These are phyloP conservation scores for Salvelinus namaycush DNA, from an alignment of 2,113 vertebrate genomes.

Conservation along the genomic window DNA sequence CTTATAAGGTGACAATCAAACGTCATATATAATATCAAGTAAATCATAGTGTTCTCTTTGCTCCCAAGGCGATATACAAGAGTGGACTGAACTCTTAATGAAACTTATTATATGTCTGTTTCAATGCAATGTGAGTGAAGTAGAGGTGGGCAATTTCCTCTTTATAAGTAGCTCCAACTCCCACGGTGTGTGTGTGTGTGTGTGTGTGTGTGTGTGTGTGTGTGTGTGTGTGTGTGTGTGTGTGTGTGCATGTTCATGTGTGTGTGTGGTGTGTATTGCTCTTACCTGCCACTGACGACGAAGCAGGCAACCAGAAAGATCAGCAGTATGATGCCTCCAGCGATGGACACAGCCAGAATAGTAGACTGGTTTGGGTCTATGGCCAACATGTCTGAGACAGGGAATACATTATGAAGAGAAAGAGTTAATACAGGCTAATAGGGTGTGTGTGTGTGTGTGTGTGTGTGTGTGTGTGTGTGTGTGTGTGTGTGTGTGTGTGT, in stretches of 20 bases:
- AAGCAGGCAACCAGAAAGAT: conserved; percentile 83
- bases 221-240: conserved; percentile 18
- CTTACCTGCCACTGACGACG: conserved; percentile 81
- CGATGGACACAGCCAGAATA: conserved; percentile 78
- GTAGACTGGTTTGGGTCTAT: conserved; percentile 83
- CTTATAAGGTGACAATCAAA: no score
- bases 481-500: conserved; percentile 1
- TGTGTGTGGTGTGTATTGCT: neutral
- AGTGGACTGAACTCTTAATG: no score
- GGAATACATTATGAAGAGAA: neutral
- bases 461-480: neutral
- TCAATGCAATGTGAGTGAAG: no score
- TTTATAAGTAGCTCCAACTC: neutral
- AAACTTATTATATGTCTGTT: no score
- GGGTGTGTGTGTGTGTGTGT: neutral
- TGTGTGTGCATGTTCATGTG: neutral
- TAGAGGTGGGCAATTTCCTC: no score
- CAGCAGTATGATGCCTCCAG: conserved; percentile 78
- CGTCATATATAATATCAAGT: no score
- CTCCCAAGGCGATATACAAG: no score
- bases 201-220: neutral
- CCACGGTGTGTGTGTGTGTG: neutral
- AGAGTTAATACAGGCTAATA: neutral
- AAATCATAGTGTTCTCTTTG: no score
- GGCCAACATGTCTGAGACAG: conserved; percentile 75